Conservation (phyloP, 2,113 vertebrate species). For the Catharus minimus region DNA sequence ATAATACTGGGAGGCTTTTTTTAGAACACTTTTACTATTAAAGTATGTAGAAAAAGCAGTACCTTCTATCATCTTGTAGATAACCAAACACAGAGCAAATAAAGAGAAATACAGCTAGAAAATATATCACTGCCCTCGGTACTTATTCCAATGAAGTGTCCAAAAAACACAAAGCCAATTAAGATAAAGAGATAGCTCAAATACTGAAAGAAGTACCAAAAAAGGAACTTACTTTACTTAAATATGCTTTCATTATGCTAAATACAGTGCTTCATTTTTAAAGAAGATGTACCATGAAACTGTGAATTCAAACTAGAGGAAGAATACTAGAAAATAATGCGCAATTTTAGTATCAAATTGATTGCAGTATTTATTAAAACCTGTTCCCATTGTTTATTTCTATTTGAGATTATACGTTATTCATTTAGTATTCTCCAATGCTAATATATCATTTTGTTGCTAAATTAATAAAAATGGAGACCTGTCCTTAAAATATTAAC, state of each 20-base stretch:
- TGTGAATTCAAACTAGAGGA: neutral
- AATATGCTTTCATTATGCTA: neutral
- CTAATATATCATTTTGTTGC: neutral
- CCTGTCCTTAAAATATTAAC: neutral
- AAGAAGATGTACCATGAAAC: neutral
- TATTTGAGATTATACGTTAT: neutral
- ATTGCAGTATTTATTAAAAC: neutral
- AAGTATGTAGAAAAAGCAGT: neutral
- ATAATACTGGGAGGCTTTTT: neutral
- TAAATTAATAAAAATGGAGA: neutral
- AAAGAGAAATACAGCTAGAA: neutral
- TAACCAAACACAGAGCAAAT: neutral
- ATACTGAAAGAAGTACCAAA: neutral
- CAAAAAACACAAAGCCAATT: neutral
- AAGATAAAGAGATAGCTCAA: neutral
- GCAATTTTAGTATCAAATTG: neutral
- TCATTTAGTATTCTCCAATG: neutral
- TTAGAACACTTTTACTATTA: neutral
- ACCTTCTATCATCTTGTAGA: neutral
- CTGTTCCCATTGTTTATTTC: neutral
- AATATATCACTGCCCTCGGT: neutral
- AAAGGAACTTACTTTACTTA: neutral
- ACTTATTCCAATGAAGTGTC: neutral
- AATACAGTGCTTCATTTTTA: neutral
- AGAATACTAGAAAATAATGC: neutral